These are phyloP conservation scores for Crioceris asparagi DNA, from an alignment of 2,888 invertebrate genomes.

Conservation along the genomic window DNA sequence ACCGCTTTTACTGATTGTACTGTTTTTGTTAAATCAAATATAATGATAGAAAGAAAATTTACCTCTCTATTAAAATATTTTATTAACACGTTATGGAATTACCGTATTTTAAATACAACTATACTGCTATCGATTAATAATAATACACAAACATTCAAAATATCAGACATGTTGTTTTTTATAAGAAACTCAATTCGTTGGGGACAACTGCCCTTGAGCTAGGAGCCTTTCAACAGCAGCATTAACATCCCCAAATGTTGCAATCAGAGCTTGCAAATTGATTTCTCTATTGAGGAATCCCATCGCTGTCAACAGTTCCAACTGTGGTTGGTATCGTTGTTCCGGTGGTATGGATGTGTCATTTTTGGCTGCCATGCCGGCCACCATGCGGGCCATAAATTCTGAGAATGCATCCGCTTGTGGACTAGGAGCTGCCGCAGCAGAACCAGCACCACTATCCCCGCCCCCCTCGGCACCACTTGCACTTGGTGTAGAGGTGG, in stretches of 20 bases:
- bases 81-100: no score
- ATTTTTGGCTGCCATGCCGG: slow-evolving; percentile 44
- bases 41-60: no score
- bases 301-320: slow-evolving; percentile 92
- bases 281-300: slow-evolving; percentile 96
- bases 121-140: no score
- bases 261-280: slow-evolving; percentile 92
- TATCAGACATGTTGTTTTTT: no score
- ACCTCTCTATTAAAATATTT: no score
- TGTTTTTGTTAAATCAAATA: no score
- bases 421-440: slow-evolving; percentile 28
- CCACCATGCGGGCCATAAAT: slow-evolving; percentile 77
- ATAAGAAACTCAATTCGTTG: slow-evolving; percentile 6
- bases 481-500: slow-evolving; percentile 24
- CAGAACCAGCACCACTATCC: slow-evolving; percentile 24
- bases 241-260: slow-evolving; percentile 96
- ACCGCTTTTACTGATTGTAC: no score
- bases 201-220: slow-evolving; percentile 22
- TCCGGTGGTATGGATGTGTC: slow-evolving; percentile 61
- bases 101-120: no score
- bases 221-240: slow-evolving; percentile 95
- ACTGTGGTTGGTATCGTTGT: slow-evolving; percentile 85
- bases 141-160: no score
- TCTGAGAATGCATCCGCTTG: slow-evolving; percentile 39
- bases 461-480: slow-evolving; percentile 3